These are phyloP conservation scores for Etheostoma cragini DNA, from an alignment of 2,113 vertebrate genomes.

Conservation along the genomic window DNA sequence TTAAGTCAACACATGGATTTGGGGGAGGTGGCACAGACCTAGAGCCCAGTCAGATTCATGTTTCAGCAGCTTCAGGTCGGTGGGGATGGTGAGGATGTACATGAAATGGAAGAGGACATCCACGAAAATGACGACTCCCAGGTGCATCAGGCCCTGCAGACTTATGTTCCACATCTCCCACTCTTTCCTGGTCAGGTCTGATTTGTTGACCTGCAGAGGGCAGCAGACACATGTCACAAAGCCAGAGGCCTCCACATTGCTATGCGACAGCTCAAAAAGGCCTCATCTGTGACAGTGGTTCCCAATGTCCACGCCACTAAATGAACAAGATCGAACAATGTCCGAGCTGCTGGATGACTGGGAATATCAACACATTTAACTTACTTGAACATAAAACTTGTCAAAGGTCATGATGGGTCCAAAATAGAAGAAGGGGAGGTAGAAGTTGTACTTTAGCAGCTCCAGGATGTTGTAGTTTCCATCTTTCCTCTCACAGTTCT, in stretches of 20 bases:
- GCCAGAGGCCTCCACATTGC: not conserved
- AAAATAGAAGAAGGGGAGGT: slow-evolving; percentile 98
- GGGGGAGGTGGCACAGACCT: slow-evolving; percentile 78
- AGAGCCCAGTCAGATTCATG: slow-evolving; percentile 92
- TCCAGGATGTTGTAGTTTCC: slow-evolving; percentile 91
- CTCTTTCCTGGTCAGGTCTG: slow-evolving; percentile 85
- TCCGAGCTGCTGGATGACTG: not conserved
- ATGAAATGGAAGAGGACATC: slow-evolving; percentile 95
- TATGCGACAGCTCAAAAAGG: not conserved
- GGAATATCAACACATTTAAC: slow-evolving; percentile 2
- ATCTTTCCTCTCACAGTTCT: slow-evolving; percentile 88
- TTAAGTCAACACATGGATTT: not conserved
- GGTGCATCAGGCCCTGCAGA: slow-evolving; percentile 82
- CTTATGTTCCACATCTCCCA: slow-evolving; percentile 90
- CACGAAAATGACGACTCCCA: slow-evolving; percentile 83
- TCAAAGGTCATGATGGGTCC: slow-evolving; percentile 98
- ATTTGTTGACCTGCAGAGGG: slow-evolving; percentile 85
- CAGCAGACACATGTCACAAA: slow-evolving; percentile 32
- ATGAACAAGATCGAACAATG: not conserved
- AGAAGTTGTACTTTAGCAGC: slow-evolving; percentile 98
- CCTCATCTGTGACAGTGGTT: not conserved
- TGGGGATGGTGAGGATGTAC: slow-evolving; percentile 95
- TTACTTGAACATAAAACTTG: slow-evolving; percentile 91
- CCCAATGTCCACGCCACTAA: not conserved
- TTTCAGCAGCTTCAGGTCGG: slow-evolving; percentile 89